A percentile compares a stretch with the other conserved stretches of the same genome.
These are phyloP conservation scores for Labia minor DNA, from an alignment of 2,888 invertebrate species.

Conservation along the genomic window DNA sequence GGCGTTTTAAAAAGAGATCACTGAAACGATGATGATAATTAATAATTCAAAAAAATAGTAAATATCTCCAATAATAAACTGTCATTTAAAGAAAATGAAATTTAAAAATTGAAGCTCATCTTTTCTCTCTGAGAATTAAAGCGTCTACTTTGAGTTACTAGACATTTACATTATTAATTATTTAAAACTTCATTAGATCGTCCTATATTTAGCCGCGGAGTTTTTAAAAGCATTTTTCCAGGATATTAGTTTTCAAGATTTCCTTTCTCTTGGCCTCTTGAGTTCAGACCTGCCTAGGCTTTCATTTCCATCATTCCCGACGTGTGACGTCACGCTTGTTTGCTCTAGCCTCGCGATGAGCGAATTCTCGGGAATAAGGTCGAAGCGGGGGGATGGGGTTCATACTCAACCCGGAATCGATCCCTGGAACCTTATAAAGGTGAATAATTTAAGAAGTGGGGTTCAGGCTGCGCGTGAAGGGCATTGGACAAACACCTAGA, in stretches of 20 bases:
- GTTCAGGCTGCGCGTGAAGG: not conserved
- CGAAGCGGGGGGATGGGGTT: not conserved
- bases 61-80: not conserved
- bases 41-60: no score
- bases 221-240: constrained; percentile 7
- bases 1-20: no score
- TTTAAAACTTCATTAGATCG: constrained; percentile 1
- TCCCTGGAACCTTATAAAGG: constrained; percentile 2
- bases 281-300: not conserved
- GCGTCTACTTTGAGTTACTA: not conserved
- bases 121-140: not conserved
- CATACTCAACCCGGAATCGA: constrained; percentile 2
- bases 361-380: not conserved
- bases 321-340: constrained; percentile 13
- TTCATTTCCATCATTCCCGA: constrained; percentile 5
- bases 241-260: constrained; percentile 13
- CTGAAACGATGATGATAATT: no score
- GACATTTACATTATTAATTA: constrained; percentile 8
- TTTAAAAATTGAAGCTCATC: not conserved
- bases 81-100: not conserved
- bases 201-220: not conserved
- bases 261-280: constrained; percentile 5
- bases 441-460: constrained; percentile 7
- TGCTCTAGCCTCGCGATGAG: not conserved
- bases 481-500: not conserved